Percentiles rank a stretch among this genome's conserved stretches.
phyloP scores from a whole-genome alignment of 2,797 vertebrate genomes.

The Heliangelus exortis region DNA sequence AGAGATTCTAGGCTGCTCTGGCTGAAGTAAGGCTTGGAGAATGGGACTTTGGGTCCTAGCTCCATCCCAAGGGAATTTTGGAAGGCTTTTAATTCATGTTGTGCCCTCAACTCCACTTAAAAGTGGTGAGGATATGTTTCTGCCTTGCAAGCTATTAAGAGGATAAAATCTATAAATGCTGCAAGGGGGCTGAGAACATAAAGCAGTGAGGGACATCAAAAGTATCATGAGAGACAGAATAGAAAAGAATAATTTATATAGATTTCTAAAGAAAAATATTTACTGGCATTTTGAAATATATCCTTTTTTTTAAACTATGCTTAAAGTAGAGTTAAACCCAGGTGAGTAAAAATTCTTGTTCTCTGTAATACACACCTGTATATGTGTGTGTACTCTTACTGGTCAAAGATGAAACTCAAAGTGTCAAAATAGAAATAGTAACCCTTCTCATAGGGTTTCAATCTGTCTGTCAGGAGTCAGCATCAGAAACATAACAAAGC shows the following conservation, averaged over 20 bases:
- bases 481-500: neutral
- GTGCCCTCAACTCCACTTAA: neutral
- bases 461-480: neutral
- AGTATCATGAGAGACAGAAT: rapidly evolving
- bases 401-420: neutral
- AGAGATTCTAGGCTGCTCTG: neutral
- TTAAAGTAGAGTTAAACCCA: neutral
- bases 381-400: too few species aligned
- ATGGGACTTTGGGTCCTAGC: neutral
- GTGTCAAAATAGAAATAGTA: neutral
- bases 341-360: neutral
- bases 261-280: neutral
- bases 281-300: too few species aligned
- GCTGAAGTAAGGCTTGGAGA: neutral
- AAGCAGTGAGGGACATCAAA: neutral
- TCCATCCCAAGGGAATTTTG: neutral
- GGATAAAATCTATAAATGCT: neutral
- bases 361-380: neutral
- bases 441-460: neutral
- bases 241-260: neutral
- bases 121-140: neutral
- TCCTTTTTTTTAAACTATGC: too few species aligned
- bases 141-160: neutral
- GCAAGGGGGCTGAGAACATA: neutral
- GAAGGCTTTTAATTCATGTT: neutral